Evolutionary conservation across 2,113 vertebrate genomes (phyloP).

Genomic region (Catagonus wagneri): DNA sequence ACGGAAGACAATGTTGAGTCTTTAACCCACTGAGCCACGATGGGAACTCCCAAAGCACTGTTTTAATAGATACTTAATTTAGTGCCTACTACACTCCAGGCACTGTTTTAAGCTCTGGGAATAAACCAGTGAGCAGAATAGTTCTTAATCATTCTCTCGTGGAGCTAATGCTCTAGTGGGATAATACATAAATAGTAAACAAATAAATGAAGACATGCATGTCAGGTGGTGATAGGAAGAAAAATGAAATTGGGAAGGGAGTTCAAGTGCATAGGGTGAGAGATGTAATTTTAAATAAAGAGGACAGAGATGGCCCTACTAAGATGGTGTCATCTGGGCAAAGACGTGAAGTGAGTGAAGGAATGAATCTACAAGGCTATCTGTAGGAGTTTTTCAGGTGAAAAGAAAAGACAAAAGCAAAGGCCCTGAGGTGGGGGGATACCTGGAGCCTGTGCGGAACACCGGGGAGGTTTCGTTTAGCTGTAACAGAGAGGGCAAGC

Average conservation of each 20-base stretch:
- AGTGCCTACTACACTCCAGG: neutral
- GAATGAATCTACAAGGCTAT: neutral
- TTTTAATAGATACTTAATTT: conserved; percentile 17
- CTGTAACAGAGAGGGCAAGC: neutral
- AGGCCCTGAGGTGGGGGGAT: neutral
- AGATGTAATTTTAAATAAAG: neutral
- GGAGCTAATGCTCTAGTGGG: neutral
- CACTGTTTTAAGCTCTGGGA: neutral
- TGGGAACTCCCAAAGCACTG: neutral
- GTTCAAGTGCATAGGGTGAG: neutral
- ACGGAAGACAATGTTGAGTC: too few relatives aligned
- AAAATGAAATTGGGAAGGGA: neutral
- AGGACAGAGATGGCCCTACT: neutral
- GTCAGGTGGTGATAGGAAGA: neutral
- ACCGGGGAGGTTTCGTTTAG: neutral
- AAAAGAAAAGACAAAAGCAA: conserved; percentile 37
- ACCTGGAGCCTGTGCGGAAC: neutral
- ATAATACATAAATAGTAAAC: conserved; percentile 6
- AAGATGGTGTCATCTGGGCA: neutral
- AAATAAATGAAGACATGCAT: neutral
- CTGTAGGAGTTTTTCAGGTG: neutral
- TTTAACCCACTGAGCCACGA: too few relatives aligned
- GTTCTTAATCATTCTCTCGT: neutral
- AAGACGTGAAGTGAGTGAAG: neutral
- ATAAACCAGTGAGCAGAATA: neutral